Evolutionary conservation across 2,888 invertebrate genomes (phyloP), one percentile per base, ranked within the genome.

Genomic region (Clepsis dumicolana): DNA sequence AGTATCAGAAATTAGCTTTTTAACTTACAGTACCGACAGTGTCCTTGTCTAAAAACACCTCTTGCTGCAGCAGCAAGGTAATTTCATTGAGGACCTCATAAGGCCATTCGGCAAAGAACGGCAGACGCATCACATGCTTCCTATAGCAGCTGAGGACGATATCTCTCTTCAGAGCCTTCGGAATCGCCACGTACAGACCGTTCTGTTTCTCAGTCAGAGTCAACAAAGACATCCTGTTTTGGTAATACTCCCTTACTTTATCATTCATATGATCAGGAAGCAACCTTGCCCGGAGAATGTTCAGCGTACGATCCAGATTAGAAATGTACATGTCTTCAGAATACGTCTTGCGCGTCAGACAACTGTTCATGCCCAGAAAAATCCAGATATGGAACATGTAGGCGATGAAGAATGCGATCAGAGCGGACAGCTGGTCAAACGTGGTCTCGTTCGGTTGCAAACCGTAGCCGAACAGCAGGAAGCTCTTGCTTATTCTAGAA

Each of bases 41-140:
- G 65, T 81, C 81, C 12, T 74, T 63, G 12, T 59, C 56, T 59
- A 81, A 52, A 70, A 72, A 82, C 18, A 80, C 72, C 35, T 80
- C 75, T 52, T 76, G 75, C 16, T 77, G 75, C 25, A 80, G 12
- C 68, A 77, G 29, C 32, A 72, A 25, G 3, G 77, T 72, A 0
- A 82, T 35, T 4, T 70, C 72, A 4, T 74, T 73, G 12, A 80
- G 69, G 0, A 81, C n/a, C 7, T 73, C 59, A 1, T 18, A 8
- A 1, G 80, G 81, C 83, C 84, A 84, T 0, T 76, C 74, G 0
- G 71, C 27, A 50, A 84, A 83, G 50, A 74, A 80, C 2, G 79
- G 77, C n/a, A 82, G 72, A 27, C 73, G 75, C 7, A 59, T 68
- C 12, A 84, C 27, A 4, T 72, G 70, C 3, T 65, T 65, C 4